These are phyloP conservation scores for Dromaius novaehollandiae DNA, from an alignment of 2,113 vertebrate species.

Conservation along the genomic window DNA sequence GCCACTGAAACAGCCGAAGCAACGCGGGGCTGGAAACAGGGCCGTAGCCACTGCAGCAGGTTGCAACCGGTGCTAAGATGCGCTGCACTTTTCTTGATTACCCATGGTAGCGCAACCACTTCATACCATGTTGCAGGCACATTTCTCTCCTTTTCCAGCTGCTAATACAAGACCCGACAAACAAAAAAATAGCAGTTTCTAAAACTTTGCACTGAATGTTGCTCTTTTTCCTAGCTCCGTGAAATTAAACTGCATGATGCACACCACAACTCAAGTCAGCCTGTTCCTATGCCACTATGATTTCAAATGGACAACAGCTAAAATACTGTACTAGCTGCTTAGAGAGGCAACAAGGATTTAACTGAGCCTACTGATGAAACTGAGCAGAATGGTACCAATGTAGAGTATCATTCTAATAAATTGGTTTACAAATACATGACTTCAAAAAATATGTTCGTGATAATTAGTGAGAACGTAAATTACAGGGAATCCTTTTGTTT, in stretches of 20 bases:
- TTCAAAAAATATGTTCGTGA: neutral
- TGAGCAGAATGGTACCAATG: neutral
- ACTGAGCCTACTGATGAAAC: neutral
- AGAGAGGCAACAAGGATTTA: neutral
- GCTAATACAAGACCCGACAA: neutral
- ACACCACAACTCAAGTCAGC: accelerated
- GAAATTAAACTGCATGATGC: neutral
- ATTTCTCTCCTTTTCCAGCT: neutral
- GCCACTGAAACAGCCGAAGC: neutral
- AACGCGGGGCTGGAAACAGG: neutral
- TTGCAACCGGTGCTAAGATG: neutral
- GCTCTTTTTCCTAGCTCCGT: neutral
- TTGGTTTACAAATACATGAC: neutral
- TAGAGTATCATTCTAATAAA: neutral
- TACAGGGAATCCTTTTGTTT: neutral
- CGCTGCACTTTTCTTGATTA: neutral
- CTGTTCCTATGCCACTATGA: neutral
- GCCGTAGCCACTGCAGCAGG: neutral
- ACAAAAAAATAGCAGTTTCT: neutral
- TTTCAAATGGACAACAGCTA: neutral
- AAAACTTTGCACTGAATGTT: neutral
- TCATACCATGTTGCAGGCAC: neutral
- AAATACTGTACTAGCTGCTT: neutral
- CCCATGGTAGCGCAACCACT: neutral
- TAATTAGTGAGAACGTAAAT: neutral